Percentiles rank a stretch among this genome's conserved stretches.
Evolutionary conservation across 2,888 invertebrate genomes (phyloP).

Genomic region (Steinernema hermaphroditum): DNA sequence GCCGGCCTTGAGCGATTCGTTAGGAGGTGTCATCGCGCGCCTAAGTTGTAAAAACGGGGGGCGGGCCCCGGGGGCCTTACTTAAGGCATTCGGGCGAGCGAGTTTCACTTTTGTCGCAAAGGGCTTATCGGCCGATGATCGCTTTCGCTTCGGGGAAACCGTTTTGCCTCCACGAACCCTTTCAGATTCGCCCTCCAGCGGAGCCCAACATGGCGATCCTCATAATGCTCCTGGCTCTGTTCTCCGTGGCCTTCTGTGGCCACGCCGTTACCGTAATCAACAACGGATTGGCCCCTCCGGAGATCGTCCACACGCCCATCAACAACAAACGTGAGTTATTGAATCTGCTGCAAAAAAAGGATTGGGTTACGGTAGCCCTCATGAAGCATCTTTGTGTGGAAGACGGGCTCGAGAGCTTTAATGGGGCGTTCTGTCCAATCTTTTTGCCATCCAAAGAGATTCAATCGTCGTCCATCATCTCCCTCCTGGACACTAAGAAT

Average conservation of each 20-base stretch:
- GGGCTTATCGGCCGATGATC: slow-evolving; percentile 7
- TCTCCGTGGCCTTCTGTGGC: slow-evolving; percentile 4
- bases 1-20: slow-evolving; percentile 22
- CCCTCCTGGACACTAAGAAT: too few species aligned
- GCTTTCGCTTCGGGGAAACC: slow-evolving; percentile 15
- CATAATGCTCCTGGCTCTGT: slow-evolving; percentile 1
- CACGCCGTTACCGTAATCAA: slow-evolving; percentile 57
- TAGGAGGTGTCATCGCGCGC: slow-evolving; percentile 23
- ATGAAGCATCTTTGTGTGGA: too few species aligned
- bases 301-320: slow-evolving; percentile 63
- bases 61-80: slow-evolving; percentile 15
- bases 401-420: too few species aligned
- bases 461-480: too few species aligned
- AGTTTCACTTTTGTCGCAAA: slow-evolving; percentile 25
- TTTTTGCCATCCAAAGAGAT: too few species aligned
- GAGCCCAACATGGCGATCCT: background rate
- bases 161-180: slow-evolving; percentile 9
- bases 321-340: slow-evolving; percentile 55
- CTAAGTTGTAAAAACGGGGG: slow-evolving; percentile 26
- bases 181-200: background rate
- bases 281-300: slow-evolving; percentile 64
- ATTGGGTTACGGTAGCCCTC: too few species aligned
- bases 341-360: too few species aligned
- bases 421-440: too few species aligned
- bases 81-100: slow-evolving; percentile 19